Percentiles rank a stretch among this genome's conserved stretches.
Conservation (phyloP, 2,113 vertebrate species). For the Pelobates fuscus region DNA sequence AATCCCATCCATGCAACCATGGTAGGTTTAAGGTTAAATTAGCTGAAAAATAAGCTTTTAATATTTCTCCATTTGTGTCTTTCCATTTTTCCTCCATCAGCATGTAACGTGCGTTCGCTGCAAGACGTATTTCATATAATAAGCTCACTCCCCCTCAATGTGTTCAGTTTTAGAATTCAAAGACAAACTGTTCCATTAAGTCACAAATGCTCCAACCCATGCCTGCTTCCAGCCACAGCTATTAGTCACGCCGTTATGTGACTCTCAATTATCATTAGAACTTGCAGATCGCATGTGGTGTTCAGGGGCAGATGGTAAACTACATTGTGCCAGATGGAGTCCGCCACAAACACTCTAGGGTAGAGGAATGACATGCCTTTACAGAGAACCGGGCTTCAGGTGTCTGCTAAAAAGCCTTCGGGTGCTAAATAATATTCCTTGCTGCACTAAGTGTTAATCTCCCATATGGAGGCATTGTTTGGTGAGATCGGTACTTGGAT, state of each 20-base stretch:
- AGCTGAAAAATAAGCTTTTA: too few relatives aligned
- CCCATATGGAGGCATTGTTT: not conserved
- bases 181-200: slow-evolving; percentile 42
- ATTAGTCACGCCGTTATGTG: slow-evolving; percentile 31
- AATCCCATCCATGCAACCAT: too few relatives aligned
- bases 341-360: slow-evolving; percentile 19
- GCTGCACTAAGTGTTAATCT: not conserved
- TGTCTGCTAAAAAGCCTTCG: slow-evolving; percentile 3
- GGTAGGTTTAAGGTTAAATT: too few relatives aligned
- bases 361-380: slow-evolving; percentile 23
- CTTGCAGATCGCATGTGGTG: slow-evolving; percentile 25
- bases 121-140: slow-evolving; percentile 23
- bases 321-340: slow-evolving; percentile 35
- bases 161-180: slow-evolving; percentile 31
- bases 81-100: too few relatives aligned
- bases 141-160: slow-evolving; percentile 28
- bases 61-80: too few relatives aligned
- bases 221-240: slow-evolving; percentile 4
- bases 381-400: slow-evolving; percentile 25
- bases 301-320: slow-evolving; percentile 41
- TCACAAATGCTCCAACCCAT: slow-evolving; percentile 2
- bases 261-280: slow-evolving; percentile 26
- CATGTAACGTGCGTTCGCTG: not conserved
- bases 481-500: not conserved
- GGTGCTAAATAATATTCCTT: not conserved